These are phyloP conservation scores for Pelmatolapia mariae DNA, from an alignment of 2,113 vertebrate species.

Conservation along the genomic window DNA sequence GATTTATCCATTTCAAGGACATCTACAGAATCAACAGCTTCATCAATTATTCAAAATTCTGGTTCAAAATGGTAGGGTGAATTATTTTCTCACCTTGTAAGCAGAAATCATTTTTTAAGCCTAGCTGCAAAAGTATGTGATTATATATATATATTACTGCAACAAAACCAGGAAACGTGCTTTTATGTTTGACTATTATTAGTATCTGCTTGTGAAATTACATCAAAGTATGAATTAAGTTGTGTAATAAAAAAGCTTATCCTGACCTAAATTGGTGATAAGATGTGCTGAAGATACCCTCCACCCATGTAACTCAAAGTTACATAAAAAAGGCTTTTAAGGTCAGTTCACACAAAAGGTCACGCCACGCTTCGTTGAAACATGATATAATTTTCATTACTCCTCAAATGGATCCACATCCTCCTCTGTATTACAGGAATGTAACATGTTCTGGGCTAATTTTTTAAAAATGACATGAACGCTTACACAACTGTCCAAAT, in stretches of 20 bases:
- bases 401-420: neutral
- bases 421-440: neutral
- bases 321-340: neutral
- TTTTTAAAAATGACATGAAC: neutral
- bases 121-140: neutral
- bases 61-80: neutral
- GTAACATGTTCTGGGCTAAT: neutral
- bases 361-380: neutral
- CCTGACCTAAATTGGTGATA: neutral
- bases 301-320: neutral
- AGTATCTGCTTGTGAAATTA: neutral
- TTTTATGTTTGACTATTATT: neutral
- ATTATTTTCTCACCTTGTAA: neutral
- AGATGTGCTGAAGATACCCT: neutral
- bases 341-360: neutral
- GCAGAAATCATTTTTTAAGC: neutral
- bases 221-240: neutral
- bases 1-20: neutral
- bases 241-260: neutral
- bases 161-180: neutral
- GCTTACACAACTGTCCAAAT: neutral
- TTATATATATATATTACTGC: neutral
- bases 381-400: neutral
- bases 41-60: neutral
- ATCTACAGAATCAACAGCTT: neutral